These are phyloP conservation scores for Drosophila nigrodunni DNA, from an alignment of 1,140 invertebrate species.

Conservation along the genomic window DNA sequence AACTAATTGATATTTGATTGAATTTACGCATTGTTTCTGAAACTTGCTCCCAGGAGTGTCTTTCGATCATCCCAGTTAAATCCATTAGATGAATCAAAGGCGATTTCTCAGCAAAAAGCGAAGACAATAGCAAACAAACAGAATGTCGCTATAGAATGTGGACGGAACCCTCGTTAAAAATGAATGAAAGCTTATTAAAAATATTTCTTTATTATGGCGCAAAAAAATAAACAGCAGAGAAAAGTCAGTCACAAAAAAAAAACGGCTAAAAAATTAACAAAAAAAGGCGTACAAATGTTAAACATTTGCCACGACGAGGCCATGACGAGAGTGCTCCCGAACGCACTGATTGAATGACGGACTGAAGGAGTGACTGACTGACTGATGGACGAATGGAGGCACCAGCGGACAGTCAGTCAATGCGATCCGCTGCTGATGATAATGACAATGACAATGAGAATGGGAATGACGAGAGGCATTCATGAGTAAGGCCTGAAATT, in stretches of 20 bases:
- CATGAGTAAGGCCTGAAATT: conserved; percentile 27
- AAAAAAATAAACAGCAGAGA: conserved; percentile 38
- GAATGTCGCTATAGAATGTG: conserved; percentile 77
- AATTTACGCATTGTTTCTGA: conserved; percentile 47
- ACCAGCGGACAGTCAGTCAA: conserved; percentile 32
- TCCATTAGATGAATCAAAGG: conserved; percentile 80
- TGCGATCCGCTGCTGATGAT: conserved; percentile 40
- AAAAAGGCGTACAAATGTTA: conserved; percentile 81
- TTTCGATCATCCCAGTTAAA: conserved; percentile 54
- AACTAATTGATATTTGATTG: conserved; percentile 67
- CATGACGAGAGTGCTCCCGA: conserved; percentile 68
- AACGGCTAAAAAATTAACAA: conserved; percentile 39
- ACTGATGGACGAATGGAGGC: conserved; percentile 1
- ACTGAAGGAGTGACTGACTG: conserved; percentile 27
- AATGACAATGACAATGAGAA: conserved; percentile 62
- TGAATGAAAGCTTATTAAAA: conserved; percentile 83
- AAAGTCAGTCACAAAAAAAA: conserved; percentile 34
- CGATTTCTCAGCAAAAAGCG: conserved; percentile 44
- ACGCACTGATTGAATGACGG: conserved; percentile 37
- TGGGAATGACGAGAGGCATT: conserved; percentile 48
- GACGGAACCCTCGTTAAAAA: conserved; percentile 79
- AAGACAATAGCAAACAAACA: conserved; percentile 43
- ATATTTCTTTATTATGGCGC: conserved; percentile 78
- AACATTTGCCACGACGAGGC: conserved; percentile 80
- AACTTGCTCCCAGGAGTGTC: conserved; percentile 59